Percentiles rank a stretch among this genome's conserved stretches.
phyloP scores from a whole-genome alignment of 2,113 vertebrate genomes.

The Phodopus roborovskii region DNA sequence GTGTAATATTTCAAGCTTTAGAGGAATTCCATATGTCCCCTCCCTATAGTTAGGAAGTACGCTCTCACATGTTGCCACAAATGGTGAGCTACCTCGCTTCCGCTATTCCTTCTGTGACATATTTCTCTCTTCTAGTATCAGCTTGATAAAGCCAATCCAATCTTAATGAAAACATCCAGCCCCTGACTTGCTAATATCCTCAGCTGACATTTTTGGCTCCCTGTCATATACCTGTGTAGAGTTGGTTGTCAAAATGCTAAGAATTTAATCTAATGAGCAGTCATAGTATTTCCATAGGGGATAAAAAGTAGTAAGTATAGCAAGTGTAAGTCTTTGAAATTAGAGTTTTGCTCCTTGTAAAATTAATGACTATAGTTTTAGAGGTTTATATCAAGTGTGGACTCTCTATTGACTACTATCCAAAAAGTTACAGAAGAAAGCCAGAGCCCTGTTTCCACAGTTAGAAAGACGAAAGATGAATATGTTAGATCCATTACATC shows the following conservation, averaged over 20 bases:
- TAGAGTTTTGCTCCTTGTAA: slow-evolving; percentile 73
- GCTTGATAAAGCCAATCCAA: background rate
- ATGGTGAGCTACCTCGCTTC: background rate
- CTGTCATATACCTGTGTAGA: background rate
- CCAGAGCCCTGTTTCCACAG: background rate
- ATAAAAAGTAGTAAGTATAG: slow-evolving; percentile 54
- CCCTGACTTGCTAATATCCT: background rate
- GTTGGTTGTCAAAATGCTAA: slow-evolving; percentile 8
- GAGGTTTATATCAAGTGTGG: slow-evolving; percentile 68
- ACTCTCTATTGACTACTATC: slow-evolving; percentile 18
- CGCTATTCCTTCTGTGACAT: background rate
- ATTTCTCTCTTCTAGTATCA: background rate
- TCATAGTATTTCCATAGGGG: slow-evolving; percentile 74
- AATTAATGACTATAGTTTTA: slow-evolving; percentile 74
- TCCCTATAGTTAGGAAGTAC: slow-evolving; percentile 55
- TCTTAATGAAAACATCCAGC: background rate
- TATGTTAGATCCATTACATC: background rate
- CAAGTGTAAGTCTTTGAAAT: slow-evolving; percentile 29
- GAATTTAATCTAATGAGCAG: slow-evolving; percentile 67
- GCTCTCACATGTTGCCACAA: background rate
- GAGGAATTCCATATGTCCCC: slow-evolving; percentile 68
- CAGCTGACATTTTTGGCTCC: background rate
- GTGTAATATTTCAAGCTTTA: slow-evolving; percentile 52
- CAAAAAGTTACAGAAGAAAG: slow-evolving; percentile 35
- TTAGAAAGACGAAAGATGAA: background rate